phyloP scores from a whole-genome alignment of 2,113 vertebrate species.

The Cercocebus atys region DNA sequence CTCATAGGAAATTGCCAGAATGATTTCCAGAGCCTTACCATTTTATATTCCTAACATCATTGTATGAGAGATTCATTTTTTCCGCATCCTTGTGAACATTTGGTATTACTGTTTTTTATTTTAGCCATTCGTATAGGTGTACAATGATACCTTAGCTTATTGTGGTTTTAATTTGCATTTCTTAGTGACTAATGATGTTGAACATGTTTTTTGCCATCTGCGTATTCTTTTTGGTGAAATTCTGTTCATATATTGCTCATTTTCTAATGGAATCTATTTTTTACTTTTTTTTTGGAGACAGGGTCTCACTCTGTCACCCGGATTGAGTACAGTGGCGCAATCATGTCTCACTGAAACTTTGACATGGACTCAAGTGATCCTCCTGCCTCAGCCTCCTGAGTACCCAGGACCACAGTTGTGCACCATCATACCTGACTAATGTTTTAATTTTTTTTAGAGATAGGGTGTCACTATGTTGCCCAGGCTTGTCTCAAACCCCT shows the following conservation, averaged over 20 bases:
- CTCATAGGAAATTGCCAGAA: background rate
- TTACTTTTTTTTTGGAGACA: too few species aligned
- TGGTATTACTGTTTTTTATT: constrained; percentile 6
- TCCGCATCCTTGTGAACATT: background rate
- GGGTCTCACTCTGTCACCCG: background rate
- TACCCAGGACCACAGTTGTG: background rate
- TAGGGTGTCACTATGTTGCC: too few species aligned
- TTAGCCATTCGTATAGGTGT: background rate
- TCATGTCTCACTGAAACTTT: background rate
- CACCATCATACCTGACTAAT: background rate
- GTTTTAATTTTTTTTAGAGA: background rate
- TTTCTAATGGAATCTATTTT: background rate
- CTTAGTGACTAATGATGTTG: background rate
- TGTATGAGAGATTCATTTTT: background rate
- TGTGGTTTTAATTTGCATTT: background rate
- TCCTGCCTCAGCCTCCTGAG: background rate
- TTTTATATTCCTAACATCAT: background rate
- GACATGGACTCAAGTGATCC: background rate
- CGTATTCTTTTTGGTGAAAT: background rate
- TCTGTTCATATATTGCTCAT: background rate
- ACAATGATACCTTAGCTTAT: background rate
- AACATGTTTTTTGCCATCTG: background rate
- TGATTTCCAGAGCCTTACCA: background rate
- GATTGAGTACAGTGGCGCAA: background rate
- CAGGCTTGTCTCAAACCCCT: background rate